phyloP scores from a whole-genome alignment of 2,888 invertebrate genomes.

The Furcula furcula region DNA sequence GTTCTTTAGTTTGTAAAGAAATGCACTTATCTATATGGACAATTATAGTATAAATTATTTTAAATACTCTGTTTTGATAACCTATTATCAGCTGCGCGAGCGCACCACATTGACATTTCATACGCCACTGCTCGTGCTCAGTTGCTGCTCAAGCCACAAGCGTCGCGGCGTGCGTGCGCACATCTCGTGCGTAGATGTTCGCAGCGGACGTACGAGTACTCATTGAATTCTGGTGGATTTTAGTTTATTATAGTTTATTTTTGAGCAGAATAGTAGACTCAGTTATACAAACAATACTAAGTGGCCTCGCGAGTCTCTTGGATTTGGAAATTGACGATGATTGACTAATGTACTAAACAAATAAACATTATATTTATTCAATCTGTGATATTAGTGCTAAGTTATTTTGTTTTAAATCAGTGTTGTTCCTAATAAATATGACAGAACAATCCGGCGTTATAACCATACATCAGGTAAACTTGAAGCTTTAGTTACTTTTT shows the following conservation, averaged over 20 bases:
- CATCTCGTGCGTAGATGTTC: conserved; percentile 44
- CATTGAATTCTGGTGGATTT: conserved; percentile 57
- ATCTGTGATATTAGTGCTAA: conserved; percentile 66
- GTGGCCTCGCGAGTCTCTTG: conserved; percentile 37
- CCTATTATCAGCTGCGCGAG: conserved; percentile 36
- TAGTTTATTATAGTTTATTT: conserved; percentile 66
- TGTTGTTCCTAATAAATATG: conserved; percentile 39
- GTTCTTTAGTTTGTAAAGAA: too few species aligned
- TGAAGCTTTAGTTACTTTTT: too few species aligned
- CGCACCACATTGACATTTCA: conserved; percentile 38
- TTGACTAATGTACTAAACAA: conserved; percentile 21
- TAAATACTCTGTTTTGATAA: conserved; percentile 10
- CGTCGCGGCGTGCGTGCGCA: conserved; percentile 41
- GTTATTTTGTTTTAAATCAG: conserved; percentile 9
- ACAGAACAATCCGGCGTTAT: conserved; percentile 58
- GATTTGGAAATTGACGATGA: conserved; percentile 57
- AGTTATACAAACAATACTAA: conserved; percentile 38
- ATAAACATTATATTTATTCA: conserved; percentile 60
- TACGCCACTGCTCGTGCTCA: conserved; percentile 19
- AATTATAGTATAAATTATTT: too few species aligned
- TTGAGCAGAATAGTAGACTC: conserved; percentile 58
- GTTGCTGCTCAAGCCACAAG: conserved; percentile 41
- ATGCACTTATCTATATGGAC: too few species aligned
- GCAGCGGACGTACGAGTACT: conserved; percentile 46
- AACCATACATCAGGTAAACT: conserved; percentile 67